Evolutionary conservation across 1,140 invertebrate genomes (phyloP).

Genomic region (Zaprionus ghesquierei): DNA sequence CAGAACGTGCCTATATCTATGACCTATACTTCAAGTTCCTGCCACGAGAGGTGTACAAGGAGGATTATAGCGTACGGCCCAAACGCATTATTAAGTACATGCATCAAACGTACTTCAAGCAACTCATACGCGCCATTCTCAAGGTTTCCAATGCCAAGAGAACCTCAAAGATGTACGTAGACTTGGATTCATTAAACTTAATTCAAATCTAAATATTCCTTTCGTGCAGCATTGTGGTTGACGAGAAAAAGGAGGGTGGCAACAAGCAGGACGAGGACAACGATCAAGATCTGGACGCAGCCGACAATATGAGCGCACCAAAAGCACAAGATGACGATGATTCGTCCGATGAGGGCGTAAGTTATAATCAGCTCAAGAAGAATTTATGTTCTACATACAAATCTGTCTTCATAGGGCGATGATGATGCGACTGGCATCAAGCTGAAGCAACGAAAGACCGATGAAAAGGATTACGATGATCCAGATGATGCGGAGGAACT

Average conservation of each 20-base stretch:
- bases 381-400: background rate
- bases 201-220: conserved; percentile 1
- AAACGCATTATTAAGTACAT: conserved; percentile 88
- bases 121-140: conserved; percentile 85
- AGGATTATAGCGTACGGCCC: conserved; percentile 88
- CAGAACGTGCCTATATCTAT: conserved; percentile 84
- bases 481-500: conserved; percentile 88
- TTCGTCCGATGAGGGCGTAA: conserved; percentile 84
- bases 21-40: conserved; percentile 89
- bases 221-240: conserved; percentile 60
- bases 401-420: conserved; percentile 81
- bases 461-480: conserved; percentile 91
- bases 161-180: conserved; percentile 56
- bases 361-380: background rate
- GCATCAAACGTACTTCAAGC: conserved; percentile 86
- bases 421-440: conserved; percentile 85
- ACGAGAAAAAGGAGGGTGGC: conserved; percentile 63
- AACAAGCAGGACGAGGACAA: conserved; percentile 60
- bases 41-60: conserved; percentile 88
- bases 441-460: conserved; percentile 84
- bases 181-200: background rate
- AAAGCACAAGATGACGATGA: conserved; percentile 56
- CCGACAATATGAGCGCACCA: conserved; percentile 42
- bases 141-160: conserved; percentile 74
- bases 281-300: conserved; percentile 74